Evolutionary conservation across 1,140 invertebrate genomes (phyloP).

Genomic region (Drosophila cardini): DNA sequence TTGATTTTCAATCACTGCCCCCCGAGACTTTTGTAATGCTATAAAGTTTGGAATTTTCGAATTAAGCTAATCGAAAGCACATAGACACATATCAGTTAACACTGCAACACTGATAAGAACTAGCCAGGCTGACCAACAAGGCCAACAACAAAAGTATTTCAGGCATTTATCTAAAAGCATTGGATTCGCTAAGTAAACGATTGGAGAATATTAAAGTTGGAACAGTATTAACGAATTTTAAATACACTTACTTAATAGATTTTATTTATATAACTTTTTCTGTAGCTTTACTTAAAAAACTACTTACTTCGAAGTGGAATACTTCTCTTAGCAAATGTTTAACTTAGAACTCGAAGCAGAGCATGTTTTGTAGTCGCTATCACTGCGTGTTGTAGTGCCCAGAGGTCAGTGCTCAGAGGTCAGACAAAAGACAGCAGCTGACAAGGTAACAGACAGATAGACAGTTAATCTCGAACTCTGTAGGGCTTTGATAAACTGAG

Average conservation of each 20-base stretch:
- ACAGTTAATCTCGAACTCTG: conserved; percentile 36
- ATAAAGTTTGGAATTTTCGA: conserved; percentile 47
- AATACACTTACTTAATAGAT: background rate
- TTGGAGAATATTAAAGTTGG: background rate
- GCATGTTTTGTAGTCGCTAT: too few species aligned
- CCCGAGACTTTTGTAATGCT: conserved; percentile 16
- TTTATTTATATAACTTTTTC: too few species aligned
- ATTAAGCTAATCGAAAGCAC: conserved; percentile 54
- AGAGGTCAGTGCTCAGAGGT: conserved; percentile 40
- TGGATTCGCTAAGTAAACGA: conserved; percentile 11
- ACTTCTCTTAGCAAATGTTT: too few species aligned
- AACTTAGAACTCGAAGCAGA: too few species aligned
- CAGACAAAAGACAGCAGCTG: conserved; percentile 37
- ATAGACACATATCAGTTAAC: conserved; percentile 20
- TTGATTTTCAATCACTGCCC: conserved; percentile 43
- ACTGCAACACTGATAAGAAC: conserved; percentile 21
- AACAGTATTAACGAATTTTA: background rate
- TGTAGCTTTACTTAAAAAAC: too few species aligned
- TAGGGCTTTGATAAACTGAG: too few species aligned
- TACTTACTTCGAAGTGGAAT: too few species aligned
- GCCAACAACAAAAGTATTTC: conserved; percentile 31
- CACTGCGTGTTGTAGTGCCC: conserved; percentile 8
- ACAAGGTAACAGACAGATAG: conserved; percentile 44
- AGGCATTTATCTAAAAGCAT: conserved; percentile 34
- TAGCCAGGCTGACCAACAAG: background rate